Evolutionary conservation across 1,140 invertebrate species (phyloP).

Genomic region (Cotesia vestalis): DNA sequence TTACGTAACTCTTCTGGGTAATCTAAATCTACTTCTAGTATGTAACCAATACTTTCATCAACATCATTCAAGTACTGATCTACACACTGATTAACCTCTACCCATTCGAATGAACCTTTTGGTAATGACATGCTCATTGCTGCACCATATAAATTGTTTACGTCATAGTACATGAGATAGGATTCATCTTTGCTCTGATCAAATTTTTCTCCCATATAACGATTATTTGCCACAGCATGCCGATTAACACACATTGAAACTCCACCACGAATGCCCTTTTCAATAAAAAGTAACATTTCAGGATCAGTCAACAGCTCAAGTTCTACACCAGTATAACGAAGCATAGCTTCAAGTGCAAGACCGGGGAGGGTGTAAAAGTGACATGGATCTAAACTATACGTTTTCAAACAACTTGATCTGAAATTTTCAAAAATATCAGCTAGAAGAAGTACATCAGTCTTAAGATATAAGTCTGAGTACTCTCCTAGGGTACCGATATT

Average conservation of each 20-base stretch:
- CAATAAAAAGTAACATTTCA: conserved; percentile 56
- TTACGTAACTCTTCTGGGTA: too few relatives aligned
- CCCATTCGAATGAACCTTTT: too few relatives aligned
- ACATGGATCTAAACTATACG: conserved; percentile 52
- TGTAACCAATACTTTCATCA: too few relatives aligned
- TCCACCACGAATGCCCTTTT: conserved; percentile 43
- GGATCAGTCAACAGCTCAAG: conserved; percentile 64
- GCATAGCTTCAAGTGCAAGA: conserved; percentile 58
- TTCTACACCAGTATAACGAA: conserved; percentile 55
- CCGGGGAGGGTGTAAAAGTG: conserved; percentile 57
- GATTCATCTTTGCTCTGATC: background rate
- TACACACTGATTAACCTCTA: too few relatives aligned
- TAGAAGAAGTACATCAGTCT: conserved; percentile 56
- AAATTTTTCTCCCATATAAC: conserved; percentile 40
- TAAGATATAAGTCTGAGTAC: conserved; percentile 61
- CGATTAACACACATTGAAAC: conserved; percentile 52
- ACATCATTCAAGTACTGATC: too few relatives aligned
- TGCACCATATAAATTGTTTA: too few relatives aligned
- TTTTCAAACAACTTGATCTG: conserved; percentile 41
- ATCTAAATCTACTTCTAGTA: too few relatives aligned
- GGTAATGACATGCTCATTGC: too few relatives aligned
- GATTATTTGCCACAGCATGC: conserved; percentile 51
- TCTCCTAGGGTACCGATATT: conserved; percentile 53
- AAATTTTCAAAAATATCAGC: conserved; percentile 66
- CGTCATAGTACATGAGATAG: too few relatives aligned